phyloP scores from a whole-genome alignment of 1,140 invertebrate genomes.

The Heliconius nattereri region DNA sequence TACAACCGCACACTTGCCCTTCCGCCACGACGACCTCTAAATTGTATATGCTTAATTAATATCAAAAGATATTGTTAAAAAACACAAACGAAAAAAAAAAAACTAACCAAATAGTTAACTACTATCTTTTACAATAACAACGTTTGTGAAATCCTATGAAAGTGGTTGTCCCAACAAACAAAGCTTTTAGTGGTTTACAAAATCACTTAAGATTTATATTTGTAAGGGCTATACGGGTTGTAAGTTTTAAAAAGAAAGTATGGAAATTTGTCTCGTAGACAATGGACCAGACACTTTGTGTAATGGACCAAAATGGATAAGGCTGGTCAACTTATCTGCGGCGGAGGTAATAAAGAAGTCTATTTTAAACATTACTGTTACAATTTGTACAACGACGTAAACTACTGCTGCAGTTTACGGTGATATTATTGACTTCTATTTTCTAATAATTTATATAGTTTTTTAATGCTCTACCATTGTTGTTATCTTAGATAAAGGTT shows the following conservation, averaged over 20 bases:
- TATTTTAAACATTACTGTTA: conserved; percentile 60
- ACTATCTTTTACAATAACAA: not conserved
- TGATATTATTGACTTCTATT: conserved; percentile 4
- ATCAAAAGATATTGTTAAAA: too few relatives aligned
- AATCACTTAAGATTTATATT: conserved; percentile 35
- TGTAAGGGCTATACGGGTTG: conserved; percentile 33
- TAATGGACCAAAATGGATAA: conserved; percentile 73
- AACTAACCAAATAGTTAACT: not conserved
- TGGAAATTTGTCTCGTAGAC: conserved; percentile 53
- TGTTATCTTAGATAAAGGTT: not conserved
- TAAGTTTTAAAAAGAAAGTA: conserved; percentile 45
- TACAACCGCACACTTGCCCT: too few relatives aligned
- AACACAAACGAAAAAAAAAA: not conserved
- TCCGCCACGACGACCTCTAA: not conserved
- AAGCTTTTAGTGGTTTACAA: conserved; percentile 40
- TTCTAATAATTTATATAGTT: not conserved
- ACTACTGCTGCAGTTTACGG: conserved; percentile 49
- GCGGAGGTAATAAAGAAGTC: conserved; percentile 72
- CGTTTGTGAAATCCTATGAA: conserved; percentile 11
- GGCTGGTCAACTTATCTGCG: conserved; percentile 65
- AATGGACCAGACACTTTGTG: conserved; percentile 68
- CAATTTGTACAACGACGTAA: conserved; percentile 61
- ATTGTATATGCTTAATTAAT: not conserved
- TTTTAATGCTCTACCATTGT: not conserved
- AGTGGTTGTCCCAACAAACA: conserved; percentile 35